These are phyloP conservation scores for Tortricodes alternella DNA, from an alignment of 2,888 invertebrate genomes.

Conservation along the genomic window DNA sequence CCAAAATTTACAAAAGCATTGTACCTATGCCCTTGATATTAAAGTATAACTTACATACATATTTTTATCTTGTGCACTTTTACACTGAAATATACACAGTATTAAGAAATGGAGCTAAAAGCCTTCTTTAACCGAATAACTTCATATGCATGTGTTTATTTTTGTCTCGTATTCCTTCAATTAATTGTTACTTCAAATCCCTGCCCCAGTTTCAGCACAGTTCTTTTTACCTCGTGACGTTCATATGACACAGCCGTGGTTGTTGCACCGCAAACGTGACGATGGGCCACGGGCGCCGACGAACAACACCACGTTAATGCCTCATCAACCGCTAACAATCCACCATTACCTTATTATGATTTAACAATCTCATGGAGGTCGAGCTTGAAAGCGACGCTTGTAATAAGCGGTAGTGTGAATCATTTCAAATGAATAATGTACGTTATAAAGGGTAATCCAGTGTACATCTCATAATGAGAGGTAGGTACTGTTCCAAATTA, in stretches of 20 bases:
- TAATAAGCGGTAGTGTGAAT: slow-evolving; percentile 2
- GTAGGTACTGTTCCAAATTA: too few species aligned
- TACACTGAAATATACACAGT: too few species aligned
- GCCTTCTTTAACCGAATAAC: too few species aligned
- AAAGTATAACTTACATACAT: too few species aligned
- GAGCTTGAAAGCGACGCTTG: slow-evolving; percentile 10
- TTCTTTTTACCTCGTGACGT: slow-evolving; percentile 16
- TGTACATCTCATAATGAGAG: neutral
- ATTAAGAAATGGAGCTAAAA: too few species aligned
- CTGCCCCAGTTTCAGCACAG: neutral
- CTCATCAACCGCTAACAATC: slow-evolving; percentile 26
- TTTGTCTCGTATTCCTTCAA: neutral
- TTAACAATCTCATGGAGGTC: slow-evolving; percentile 13
- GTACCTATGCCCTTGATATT: too few species aligned
- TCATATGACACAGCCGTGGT: slow-evolving; percentile 14
- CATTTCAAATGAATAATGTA: slow-evolving; percentile 6
- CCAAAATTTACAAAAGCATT: too few species aligned
- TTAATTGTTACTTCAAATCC: neutral
- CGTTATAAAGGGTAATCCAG: slow-evolving; percentile 1
- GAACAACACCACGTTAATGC: slow-evolving; percentile 7
- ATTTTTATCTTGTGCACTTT: too few species aligned
- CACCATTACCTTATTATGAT: slow-evolving; percentile 23
- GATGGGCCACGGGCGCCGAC: neutral
- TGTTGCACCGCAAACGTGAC: slow-evolving; percentile 13
- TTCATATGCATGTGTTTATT: too few species aligned